Evolutionary conservation across 2,113 vertebrate species (phyloP).

Genomic region (Colaptes auratus): DNA sequence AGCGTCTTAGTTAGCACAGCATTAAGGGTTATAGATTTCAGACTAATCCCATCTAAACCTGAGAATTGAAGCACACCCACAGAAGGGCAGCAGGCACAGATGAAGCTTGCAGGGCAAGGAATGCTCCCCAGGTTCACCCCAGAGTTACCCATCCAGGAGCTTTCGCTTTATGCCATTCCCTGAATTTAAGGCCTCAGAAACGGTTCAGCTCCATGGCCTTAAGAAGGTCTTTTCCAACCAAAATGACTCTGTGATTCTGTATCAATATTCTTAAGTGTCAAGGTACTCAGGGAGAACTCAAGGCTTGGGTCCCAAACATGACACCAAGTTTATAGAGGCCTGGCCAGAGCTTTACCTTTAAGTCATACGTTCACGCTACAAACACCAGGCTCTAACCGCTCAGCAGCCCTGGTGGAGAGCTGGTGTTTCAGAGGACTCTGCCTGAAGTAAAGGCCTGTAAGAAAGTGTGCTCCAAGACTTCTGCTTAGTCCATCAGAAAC

Average conservation of each 20-base stretch:
- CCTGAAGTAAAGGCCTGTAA: background rate
- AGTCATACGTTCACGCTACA: background rate
- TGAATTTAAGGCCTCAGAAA: background rate
- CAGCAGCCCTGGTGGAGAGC: background rate
- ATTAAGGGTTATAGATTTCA: background rate
- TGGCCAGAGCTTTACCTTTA: background rate
- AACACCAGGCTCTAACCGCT: background rate
- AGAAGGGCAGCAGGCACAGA: background rate
- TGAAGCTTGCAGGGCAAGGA: background rate
- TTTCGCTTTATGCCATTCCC: background rate
- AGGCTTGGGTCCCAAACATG: background rate
- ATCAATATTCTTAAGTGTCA: background rate
- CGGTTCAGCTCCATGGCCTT: no score
- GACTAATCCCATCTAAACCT: background rate
- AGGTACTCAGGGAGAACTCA: background rate
- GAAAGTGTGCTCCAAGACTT: background rate
- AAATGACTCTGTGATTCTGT: no score
- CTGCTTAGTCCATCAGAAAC: background rate
- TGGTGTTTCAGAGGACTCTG: background rate
- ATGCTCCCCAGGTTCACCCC: background rate
- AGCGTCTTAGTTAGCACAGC: background rate
- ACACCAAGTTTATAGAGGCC: background rate
- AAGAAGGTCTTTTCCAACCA: no score
- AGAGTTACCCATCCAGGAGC: fast-evolving
- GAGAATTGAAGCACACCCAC: background rate